Evolutionary conservation across 2,888 invertebrate species (phyloP).

Genomic region (Tachina lurida): DNA sequence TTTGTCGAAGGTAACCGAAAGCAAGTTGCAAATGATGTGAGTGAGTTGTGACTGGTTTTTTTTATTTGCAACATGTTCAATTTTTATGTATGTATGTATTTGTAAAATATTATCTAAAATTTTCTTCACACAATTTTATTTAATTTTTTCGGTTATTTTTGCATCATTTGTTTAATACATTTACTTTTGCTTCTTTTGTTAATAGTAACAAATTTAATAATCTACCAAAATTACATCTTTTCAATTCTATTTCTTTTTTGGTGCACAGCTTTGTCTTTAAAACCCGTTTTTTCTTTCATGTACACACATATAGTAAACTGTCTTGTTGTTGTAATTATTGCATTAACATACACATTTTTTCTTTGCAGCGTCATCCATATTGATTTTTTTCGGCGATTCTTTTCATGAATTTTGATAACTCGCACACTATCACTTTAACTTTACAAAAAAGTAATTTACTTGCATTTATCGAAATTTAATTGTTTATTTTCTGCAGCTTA

Average conservation of each 20-base stretch:
- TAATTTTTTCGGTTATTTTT: slow-evolving; percentile 19
- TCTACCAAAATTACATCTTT: slow-evolving; percentile 11
- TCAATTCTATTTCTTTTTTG: not conserved
- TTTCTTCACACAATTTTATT: not conserved
- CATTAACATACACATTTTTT: slow-evolving; percentile 66
- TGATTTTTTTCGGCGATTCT: slow-evolving; percentile 63
- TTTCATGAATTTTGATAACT: slow-evolving; percentile 66
- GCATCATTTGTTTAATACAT: slow-evolving; percentile 32
- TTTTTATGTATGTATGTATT: slow-evolving; percentile 15
- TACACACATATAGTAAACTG: slow-evolving; percentile 7
- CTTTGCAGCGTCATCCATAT: slow-evolving; percentile 69
- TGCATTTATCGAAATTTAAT: slow-evolving; percentile 53
- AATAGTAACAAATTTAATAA: slow-evolving; percentile 10
- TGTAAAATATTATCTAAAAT: not conserved
- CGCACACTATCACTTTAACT: slow-evolving; percentile 50
- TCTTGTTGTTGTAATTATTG: slow-evolving; percentile 60
- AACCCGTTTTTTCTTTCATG: slow-evolving; percentile 35
- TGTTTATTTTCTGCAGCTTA: slow-evolving; percentile 20
- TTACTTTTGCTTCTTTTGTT: not conserved
- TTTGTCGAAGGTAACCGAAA: not conserved
- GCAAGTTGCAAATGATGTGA: slow-evolving; percentile 34
- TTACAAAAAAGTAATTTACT: slow-evolving; percentile 34
- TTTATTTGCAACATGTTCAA: slow-evolving; percentile 48
- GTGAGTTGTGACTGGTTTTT: slow-evolving; percentile 32
- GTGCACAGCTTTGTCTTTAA: slow-evolving; percentile 31